phyloP scores from a whole-genome alignment of 2,113 vertebrate genomes.

The Fulmarus glacialis region DNA sequence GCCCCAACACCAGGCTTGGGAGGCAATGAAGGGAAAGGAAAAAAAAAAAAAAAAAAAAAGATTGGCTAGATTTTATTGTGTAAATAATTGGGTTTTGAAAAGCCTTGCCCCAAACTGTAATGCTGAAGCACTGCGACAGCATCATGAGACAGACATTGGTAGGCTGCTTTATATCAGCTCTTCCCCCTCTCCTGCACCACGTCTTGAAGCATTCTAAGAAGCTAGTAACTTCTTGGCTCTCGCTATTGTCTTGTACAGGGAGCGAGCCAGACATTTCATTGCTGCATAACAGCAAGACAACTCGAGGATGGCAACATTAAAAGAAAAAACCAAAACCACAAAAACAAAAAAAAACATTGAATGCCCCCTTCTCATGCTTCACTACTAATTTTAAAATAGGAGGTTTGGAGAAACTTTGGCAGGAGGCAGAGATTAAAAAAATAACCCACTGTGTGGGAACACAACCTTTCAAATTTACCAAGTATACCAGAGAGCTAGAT shows the following conservation, averaged over 20 bases:
- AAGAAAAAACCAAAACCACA: not conserved
- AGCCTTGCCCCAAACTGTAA: not conserved
- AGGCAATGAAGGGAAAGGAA: not conserved
- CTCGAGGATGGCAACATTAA: not conserved
- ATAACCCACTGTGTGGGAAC: not conserved
- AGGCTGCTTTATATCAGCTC: not conserved
- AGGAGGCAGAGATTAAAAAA: slow-evolving; percentile 19
- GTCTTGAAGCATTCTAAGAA: not conserved
- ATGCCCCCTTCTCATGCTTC: not conserved
- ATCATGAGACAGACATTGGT: not conserved
- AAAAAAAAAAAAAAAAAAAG: not conserved
- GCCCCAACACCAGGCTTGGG: not conserved
- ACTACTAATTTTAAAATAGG: not conserved
- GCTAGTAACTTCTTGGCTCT: not conserved
- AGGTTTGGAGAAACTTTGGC: slow-evolving; percentile 8
- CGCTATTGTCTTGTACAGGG: not conserved
- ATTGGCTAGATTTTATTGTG: not conserved
- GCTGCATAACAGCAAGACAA: not conserved
- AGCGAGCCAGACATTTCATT: not conserved
- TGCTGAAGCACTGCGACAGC: not conserved
- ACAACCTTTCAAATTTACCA: not conserved
- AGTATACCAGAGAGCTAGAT: not conserved
- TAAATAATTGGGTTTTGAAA: not conserved
- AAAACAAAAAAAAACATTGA: not conserved
- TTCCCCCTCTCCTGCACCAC: not conserved